Conservation (phyloP, 2,113 vertebrate genomes). For the Saccopteryx bilineata region DNA sequence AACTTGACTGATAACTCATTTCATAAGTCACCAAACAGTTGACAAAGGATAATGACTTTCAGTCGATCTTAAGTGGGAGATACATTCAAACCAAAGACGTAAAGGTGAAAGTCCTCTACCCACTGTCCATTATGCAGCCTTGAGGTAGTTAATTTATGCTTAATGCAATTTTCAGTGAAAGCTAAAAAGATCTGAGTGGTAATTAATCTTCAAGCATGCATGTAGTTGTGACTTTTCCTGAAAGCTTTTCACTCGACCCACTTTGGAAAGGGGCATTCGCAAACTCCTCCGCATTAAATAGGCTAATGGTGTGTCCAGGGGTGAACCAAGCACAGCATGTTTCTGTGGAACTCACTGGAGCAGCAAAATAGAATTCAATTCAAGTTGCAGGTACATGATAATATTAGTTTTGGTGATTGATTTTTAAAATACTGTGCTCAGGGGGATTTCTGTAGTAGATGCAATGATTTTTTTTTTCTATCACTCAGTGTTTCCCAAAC, state of each 20-base stretch:
- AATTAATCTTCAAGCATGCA: conserved; percentile 71
- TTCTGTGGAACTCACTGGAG: conserved; percentile 42
- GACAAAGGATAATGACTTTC: conserved; percentile 78
- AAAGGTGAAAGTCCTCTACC: conserved; percentile 48
- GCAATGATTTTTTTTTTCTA: neutral
- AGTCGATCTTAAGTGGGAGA: conserved; percentile 37
- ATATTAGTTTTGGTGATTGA: conserved; percentile 1
- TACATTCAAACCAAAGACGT: conserved; percentile 65
- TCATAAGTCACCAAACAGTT: conserved; percentile 61
- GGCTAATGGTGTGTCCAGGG: neutral
- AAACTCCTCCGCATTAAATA: conserved; percentile 47
- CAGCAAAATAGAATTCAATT: conserved; percentile 48
- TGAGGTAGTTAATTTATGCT: conserved; percentile 62
- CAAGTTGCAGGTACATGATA: conserved; percentile 12
- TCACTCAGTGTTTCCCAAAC: neutral
- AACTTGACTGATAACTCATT: conserved; percentile 70
- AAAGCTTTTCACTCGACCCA: conserved; percentile 51
- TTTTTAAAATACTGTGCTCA: neutral
- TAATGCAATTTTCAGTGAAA: conserved; percentile 56
- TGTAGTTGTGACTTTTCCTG: conserved; percentile 56
- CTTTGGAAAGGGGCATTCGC: conserved; percentile 10
- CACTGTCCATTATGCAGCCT: conserved; percentile 28
- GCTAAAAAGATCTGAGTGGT: conserved; percentile 44
- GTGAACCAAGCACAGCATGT: conserved; percentile 35
- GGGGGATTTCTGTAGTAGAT: neutral